Evolutionary conservation across 1,140 invertebrate species (phyloP).

Genomic region (Scaptomyza montana): DNA sequence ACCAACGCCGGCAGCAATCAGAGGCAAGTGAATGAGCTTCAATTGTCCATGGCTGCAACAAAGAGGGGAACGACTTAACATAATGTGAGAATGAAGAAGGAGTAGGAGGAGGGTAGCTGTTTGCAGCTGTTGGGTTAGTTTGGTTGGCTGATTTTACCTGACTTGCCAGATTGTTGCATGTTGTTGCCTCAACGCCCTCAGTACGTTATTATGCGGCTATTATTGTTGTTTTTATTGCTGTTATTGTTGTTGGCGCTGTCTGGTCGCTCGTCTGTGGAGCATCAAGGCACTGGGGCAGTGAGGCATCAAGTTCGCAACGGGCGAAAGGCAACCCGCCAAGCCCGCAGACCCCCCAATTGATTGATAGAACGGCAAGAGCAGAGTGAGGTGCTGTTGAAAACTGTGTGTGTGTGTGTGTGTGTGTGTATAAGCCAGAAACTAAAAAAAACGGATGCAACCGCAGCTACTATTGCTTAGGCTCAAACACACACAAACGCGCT

Average conservation of each 20-base stretch:
- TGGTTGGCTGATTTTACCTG: conserved; percentile 7
- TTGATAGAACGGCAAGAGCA: not conserved
- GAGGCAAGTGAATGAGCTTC: conserved; percentile 80
- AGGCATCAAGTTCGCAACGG: conserved; percentile 75
- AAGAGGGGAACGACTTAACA: not conserved
- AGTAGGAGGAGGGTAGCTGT: conserved; percentile 8
- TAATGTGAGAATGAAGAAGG: not conserved
- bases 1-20: conserved; percentile 75
- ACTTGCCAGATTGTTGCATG: conserved; percentile 53
- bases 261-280: conserved; percentile 79
- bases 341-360: conserved; percentile 26
- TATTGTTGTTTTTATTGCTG: conserved; percentile 52
- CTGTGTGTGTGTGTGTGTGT: not conserved
- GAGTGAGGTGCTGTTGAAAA: too few relatives aligned
- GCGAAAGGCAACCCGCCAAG: conserved; percentile 49
- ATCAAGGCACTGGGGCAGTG: conserved; percentile 81
- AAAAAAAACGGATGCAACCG: conserved; percentile 54
- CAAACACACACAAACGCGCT: conserved; percentile 15
- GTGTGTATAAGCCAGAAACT: not conserved
- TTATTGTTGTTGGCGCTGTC: conserved; percentile 61
- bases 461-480: conserved; percentile 67
- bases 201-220: conserved; percentile 73
- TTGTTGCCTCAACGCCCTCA: conserved; percentile 77
- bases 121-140: conserved; percentile 37
- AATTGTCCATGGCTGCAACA: conserved; percentile 61